A percentile compares a stretch with the other conserved stretches of the same genome.
Conservation (phyloP, 2,888 invertebrate species). For the Nyleta sp. region DNA sequence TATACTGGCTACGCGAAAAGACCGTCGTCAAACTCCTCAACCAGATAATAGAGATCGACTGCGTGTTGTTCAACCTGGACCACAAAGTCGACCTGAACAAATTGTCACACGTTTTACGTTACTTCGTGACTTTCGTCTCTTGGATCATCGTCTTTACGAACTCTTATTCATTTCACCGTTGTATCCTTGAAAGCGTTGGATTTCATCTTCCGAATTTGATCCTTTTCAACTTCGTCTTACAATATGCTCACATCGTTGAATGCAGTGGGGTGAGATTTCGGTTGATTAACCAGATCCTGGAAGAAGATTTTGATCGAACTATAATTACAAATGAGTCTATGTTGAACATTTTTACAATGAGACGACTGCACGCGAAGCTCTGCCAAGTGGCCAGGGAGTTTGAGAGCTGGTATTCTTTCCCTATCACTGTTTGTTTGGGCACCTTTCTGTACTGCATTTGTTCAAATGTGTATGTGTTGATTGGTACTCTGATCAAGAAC, state of each 20-base stretch:
- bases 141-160: constrained; percentile 13
- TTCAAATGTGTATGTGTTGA: neutral
- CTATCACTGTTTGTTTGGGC: constrained; percentile 25
- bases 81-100: neutral
- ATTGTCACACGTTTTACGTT: neutral
- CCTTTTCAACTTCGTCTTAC: constrained; percentile 11
- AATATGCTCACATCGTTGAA: constrained; percentile 28
- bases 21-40: neutral
- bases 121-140: neutral
- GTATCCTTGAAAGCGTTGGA: constrained; percentile 15
- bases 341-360: neutral
- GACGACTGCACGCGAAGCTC: constrained; percentile 8
- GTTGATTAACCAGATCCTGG: constrained; percentile 10
- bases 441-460: constrained; percentile 16
- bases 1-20: constrained; percentile 24
- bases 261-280: neutral
- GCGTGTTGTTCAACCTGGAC: neutral
- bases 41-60: constrained; percentile 20
- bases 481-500: neutral
- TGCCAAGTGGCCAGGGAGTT: constrained; percentile 1
- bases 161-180: constrained; percentile 30
- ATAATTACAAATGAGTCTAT: neutral
- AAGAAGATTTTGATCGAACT: neutral
- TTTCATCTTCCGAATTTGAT: constrained; percentile 31
- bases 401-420: constrained; percentile 7